A percentile compares a stretch with the other conserved stretches of the same genome.
Evolutionary conservation across 2,113 vertebrate species (phyloP).

Genomic region (Bothrops jararaca): DNA sequence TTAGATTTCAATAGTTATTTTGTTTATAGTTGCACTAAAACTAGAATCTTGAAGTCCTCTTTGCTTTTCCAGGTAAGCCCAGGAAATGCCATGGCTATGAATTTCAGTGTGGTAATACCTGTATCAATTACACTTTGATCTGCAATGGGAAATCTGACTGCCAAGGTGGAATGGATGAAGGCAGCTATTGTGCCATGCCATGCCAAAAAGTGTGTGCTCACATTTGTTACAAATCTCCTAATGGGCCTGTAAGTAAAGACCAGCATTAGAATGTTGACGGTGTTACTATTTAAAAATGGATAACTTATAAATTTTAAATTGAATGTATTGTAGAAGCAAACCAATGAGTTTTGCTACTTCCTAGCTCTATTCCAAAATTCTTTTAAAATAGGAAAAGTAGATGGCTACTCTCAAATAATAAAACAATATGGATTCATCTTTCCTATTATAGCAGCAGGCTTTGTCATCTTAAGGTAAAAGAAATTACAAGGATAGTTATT

Average conservation of each 20-base stretch:
- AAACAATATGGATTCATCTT: neutral
- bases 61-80: constrained; percentile 63
- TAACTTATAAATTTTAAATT: neutral
- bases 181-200: constrained; percentile 67
- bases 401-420: neutral
- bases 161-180: constrained; percentile 81
- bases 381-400: neutral
- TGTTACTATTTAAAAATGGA: neutral
- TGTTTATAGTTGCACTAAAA: neutral
- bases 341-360: neutral
- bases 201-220: constrained; percentile 69
- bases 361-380: neutral
- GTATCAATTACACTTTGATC: constrained; percentile 72
- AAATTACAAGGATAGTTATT: neutral
- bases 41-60: neutral
- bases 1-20: neutral
- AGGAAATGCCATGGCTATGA: constrained; percentile 69
- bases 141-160: constrained; percentile 80
- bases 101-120: constrained; percentile 75
- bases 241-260: constrained; percentile 76
- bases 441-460: neutral
- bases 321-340: neutral
- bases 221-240: constrained; percentile 77
- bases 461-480: neutral
- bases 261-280: too few relatives aligned